phyloP scores from a whole-genome alignment of 2,113 vertebrate genomes.

The Boulengeromyrus knoepffleri region DNA sequence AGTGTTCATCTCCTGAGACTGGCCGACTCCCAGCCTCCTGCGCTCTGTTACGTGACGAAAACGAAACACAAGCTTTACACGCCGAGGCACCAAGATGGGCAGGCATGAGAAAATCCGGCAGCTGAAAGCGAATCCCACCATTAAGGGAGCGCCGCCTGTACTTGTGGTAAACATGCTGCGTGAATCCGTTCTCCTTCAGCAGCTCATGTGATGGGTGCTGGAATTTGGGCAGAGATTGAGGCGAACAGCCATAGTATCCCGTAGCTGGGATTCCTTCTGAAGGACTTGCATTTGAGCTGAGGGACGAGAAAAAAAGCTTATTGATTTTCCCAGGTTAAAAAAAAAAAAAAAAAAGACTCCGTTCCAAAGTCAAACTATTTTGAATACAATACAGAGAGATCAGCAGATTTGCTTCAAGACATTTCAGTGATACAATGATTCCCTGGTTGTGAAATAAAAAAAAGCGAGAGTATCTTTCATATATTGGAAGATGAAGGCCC shows the following conservation, averaged over 20 bases:
- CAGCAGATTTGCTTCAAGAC: background rate
- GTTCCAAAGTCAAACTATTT: background rate
- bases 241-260: slow-evolving; percentile 73
- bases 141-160: slow-evolving; percentile 79
- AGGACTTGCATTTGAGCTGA: slow-evolving; percentile 76
- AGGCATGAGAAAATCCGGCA: background rate
- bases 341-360: background rate
- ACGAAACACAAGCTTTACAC: background rate
- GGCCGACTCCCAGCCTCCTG: slow-evolving; percentile 83
- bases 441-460: background rate
- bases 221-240: slow-evolving; percentile 86
- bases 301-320: slow-evolving; percentile 5
- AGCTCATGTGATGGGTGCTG: slow-evolving; percentile 93
- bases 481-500: background rate
- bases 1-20: slow-evolving; percentile 97
- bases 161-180: slow-evolving; percentile 91
- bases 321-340: background rate
- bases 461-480: background rate
- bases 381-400: background rate
- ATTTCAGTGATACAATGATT: background rate
- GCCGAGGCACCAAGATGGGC: background rate
- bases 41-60: slow-evolving; percentile 66
- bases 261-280: slow-evolving; percentile 66
- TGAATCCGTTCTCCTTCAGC: slow-evolving; percentile 89
- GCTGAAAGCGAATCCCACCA: slow-evolving; percentile 53